Percentiles rank a stretch among this genome's conserved stretches.
Conservation (phyloP, 2,113 vertebrate species). For the Tamias sibiricus region DNA sequence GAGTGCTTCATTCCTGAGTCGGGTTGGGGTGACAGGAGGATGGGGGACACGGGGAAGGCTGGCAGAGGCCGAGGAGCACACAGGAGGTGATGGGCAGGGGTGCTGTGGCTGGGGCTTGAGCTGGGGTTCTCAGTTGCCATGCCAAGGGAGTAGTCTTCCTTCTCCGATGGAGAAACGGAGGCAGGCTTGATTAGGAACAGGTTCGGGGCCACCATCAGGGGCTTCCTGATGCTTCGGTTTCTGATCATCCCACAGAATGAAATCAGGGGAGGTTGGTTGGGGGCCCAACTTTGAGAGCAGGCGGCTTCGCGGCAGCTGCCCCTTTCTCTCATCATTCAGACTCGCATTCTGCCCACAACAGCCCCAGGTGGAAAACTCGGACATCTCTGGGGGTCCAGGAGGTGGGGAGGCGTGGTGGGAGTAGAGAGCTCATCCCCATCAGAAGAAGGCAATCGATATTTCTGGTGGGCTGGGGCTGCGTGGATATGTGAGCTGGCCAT, state of each 20-base stretch:
- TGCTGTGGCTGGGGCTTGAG: fast-evolving
- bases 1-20: not conserved
- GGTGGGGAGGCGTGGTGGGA: fast-evolving
- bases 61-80: not conserved
- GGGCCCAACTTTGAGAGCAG: not conserved
- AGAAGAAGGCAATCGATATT: not conserved
- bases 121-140: not conserved
- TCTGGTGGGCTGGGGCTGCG: not conserved
- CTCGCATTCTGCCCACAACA: not conserved
- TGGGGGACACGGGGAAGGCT: not conserved
- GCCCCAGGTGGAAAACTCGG: not conserved
- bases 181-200: not conserved
- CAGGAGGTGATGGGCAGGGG: not conserved
- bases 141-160: not conserved
- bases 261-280: not conserved
- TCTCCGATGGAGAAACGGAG: not conserved
- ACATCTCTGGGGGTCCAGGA: not conserved
- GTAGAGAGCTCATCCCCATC: not conserved
- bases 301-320: not conserved
- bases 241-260: not conserved
- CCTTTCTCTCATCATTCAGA: not conserved
- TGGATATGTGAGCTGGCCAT: not conserved
- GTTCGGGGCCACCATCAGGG: not conserved
- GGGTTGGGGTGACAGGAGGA: not conserved
- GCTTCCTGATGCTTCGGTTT: not conserved